Evolutionary conservation across 1,140 invertebrate species (phyloP).

Genomic region (Drosophila erecta): DNA sequence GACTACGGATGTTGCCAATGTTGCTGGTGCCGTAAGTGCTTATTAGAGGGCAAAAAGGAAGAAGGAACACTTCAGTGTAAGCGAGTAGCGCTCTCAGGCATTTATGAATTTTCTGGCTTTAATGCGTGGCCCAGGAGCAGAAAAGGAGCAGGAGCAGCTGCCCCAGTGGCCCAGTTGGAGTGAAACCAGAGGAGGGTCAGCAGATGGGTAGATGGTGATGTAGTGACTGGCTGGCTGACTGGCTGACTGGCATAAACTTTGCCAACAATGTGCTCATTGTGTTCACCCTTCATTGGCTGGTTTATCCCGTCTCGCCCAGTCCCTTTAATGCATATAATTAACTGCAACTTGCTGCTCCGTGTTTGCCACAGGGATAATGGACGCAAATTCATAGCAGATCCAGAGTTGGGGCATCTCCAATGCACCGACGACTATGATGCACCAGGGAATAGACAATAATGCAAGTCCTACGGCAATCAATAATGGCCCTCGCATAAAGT

Average conservation of each 20-base stretch:
- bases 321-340: constrained; percentile 50
- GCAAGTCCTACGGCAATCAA: constrained; percentile 13
- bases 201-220: neutral
- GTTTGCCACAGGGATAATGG: constrained; percentile 37
- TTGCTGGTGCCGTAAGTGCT: constrained; percentile 55
- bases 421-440: too few species aligned
- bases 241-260: constrained; percentile 7
- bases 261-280: constrained; percentile 11
- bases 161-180: constrained; percentile 24
- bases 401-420: neutral
- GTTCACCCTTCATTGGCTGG: constrained; percentile 3
- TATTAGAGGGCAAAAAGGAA: constrained; percentile 50
- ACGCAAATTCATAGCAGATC: constrained; percentile 25
- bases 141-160: neutral
- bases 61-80: constrained; percentile 45
- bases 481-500: constrained; percentile 5
- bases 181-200: neutral
- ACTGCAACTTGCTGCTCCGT: constrained; percentile 34
- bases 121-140: constrained; percentile 56
- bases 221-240: too few species aligned
- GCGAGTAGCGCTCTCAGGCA: constrained; percentile 66
- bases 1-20: constrained; percentile 5
- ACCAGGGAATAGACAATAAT: constrained; percentile 2
- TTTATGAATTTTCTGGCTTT: constrained; percentile 76
- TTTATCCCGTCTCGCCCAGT: constrained; percentile 13